Evolutionary conservation across 2,797 vertebrate species (phyloP).

Genomic region (Spatula clypeata): DNA sequence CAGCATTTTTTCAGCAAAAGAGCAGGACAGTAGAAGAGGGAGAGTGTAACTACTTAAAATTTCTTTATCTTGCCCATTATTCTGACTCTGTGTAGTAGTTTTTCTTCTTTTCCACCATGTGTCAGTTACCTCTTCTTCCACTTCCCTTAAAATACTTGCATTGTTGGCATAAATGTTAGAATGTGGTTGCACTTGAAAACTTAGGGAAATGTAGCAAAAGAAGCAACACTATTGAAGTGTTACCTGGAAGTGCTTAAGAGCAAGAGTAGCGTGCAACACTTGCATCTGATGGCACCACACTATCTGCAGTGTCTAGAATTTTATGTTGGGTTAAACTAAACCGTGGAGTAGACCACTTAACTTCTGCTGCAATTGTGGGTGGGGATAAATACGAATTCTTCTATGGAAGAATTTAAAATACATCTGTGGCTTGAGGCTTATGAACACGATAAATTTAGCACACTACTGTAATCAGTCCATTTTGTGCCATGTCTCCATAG

Average conservation of each 20-base stretch:
- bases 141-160: conserved; percentile 29
- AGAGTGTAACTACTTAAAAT: neutral
- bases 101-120: neutral
- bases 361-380: neutral
- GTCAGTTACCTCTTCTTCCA: neutral
- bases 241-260: conserved; percentile 8
- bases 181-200: neutral
- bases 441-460: conserved; percentile 41
- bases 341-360: neutral
- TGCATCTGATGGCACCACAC: neutral
- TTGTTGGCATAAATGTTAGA: neutral
- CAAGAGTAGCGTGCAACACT: neutral
- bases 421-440: conserved; percentile 63
- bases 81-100: neutral
- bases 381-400: conserved; percentile 30
- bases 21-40: neutral
- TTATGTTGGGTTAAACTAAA: conserved; percentile 32
- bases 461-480: conserved; percentile 26
- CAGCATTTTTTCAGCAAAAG: neutral
- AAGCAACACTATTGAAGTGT: neutral
- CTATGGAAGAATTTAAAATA: conserved; percentile 54
- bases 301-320: conserved; percentile 3
- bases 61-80: neutral
- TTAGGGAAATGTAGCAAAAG: neutral
- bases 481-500: conserved; percentile 20